Base-by-base conservation (phyloP, 23 tunicate genomes). In the Clavelina lepadiformis region DNA sequence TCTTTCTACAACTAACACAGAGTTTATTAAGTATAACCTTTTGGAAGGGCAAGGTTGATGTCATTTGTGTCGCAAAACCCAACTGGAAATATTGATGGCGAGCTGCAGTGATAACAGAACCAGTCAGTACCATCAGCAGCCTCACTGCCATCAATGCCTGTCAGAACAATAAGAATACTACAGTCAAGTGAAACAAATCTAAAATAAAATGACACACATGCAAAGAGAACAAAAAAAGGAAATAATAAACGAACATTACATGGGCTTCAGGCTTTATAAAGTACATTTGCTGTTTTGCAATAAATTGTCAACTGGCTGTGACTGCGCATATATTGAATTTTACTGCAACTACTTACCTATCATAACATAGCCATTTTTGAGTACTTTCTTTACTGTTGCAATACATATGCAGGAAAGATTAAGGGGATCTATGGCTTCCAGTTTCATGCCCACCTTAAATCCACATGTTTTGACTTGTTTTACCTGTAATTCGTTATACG, bases 361-460 rank as follows among this genome's bases (percentile, higher is more conserved):
- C 92, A 91, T 91, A 4, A 91, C 56, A 51, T 71, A 91, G 49
- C 98, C 98, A 56, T 72, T 73, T 56, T 73, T 77, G 3, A 91
- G 68, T 7, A 83, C 86, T 61, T 91, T 91, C 18, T 66, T 50
- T 34, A 91, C 86, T 20, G 98, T 91, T 22, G 92, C 98, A n/a
- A 72, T 86, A 60, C 98, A 82, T 34, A 91, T 83, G 35, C 96
- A 53, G 27, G 85, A 76, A 38, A 91, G 58, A 36, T 83, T 82
- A 0, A 83, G 72, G 18, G 98, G 92, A 41, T 91, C 92, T 29
- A 91, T 78, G 18, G 98, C 92, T 64, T 91, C 98, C 19, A 91
- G 63, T 59, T 91, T 91, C 98, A 91, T 91, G 13, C 86, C 92
- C 38, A 72, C 86, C 61, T 77, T 69, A 41, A 91, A 91, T 0